Conservation (phyloP, 2,888 invertebrate species). For the Sinohyriopsis cumingii region DNA sequence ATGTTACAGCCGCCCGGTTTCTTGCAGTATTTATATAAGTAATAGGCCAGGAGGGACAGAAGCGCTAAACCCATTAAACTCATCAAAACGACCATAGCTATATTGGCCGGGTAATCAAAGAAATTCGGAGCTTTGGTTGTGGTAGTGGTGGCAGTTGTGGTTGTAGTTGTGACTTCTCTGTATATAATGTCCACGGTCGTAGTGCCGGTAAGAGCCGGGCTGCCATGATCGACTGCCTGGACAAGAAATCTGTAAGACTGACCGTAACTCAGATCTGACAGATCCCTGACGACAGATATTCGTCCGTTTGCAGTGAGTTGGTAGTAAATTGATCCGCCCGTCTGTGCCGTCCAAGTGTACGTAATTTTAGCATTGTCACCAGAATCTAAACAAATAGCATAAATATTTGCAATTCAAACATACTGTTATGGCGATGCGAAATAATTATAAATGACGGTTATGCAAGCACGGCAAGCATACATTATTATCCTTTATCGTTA, state of each 20-base stretch:
- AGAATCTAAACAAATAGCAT: conserved; percentile 11
- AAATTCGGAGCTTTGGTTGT: conserved; percentile 5
- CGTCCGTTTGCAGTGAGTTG: conserved; percentile 14
- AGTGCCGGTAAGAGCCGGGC: conserved; percentile 21
- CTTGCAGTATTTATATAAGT: neutral
- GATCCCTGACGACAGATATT: conserved; percentile 6
- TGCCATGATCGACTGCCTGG: conserved; percentile 34
- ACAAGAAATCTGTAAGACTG: conserved; percentile 23
- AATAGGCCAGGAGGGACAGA: conserved; percentile 1
- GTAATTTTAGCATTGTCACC: conserved; percentile 17
- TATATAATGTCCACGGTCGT: conserved; percentile 35
- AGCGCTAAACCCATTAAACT: conserved; percentile 2
- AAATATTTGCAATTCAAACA: no score
- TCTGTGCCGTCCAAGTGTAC: conserved; percentile 14
- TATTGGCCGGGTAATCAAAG: conserved; percentile 17
- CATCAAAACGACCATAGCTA: conserved; percentile 9
- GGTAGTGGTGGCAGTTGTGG: neutral
- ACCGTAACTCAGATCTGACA: conserved; percentile 25
- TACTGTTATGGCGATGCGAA: no score
- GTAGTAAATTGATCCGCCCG: conserved; percentile 10
- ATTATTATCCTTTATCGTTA: no score
- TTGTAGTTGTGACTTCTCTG: conserved; percentile 11
- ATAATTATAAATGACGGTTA: neutral
- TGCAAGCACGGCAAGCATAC: neutral
- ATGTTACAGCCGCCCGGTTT: neutral